These are phyloP conservation scores for Nemotelus nigrinus DNA, from an alignment of 2,888 invertebrate genomes.

Conservation along the genomic window DNA sequence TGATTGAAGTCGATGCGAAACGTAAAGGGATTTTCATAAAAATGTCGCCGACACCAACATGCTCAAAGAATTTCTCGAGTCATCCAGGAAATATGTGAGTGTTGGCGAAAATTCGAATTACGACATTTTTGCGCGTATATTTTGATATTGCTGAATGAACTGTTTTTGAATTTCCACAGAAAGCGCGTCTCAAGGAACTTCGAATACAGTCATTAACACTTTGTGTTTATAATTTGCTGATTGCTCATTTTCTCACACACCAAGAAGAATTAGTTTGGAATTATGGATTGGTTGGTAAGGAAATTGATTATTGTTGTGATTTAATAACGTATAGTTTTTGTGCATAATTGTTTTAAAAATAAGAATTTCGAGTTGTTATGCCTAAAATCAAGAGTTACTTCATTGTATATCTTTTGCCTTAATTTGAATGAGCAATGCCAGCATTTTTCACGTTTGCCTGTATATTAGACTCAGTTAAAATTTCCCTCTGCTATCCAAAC, in stretches of 20 bases:
- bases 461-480: too few species aligned
- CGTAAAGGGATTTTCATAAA: slow-evolving; percentile 39
- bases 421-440: too few species aligned
- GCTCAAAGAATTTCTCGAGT: slow-evolving; percentile 43
- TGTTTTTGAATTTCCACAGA: slow-evolving; percentile 12
- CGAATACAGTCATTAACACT: slow-evolving; percentile 46
- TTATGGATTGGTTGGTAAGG: slow-evolving; percentile 42
- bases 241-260: slow-evolving; percentile 25
- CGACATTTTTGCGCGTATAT: too few species aligned
- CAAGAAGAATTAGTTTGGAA: slow-evolving; percentile 41
- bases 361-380: too few species aligned
- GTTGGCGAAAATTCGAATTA: not conserved
- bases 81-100: slow-evolving; percentile 45
- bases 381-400: too few species aligned
- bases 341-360: not conserved
- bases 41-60: slow-evolving; percentile 45
- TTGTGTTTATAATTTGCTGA: slow-evolving; percentile 43
- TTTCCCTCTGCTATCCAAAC: too few species aligned
- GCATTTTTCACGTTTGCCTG: too few species aligned
- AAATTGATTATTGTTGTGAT: slow-evolving; percentile 1
- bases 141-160: too few species aligned
- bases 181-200: slow-evolving; percentile 43
- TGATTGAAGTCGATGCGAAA: slow-evolving; percentile 24
- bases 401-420: too few species aligned
- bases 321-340: not conserved